Conservation (phyloP, 2,113 vertebrate genomes). For the Chrysochloris asiatica region DNA sequence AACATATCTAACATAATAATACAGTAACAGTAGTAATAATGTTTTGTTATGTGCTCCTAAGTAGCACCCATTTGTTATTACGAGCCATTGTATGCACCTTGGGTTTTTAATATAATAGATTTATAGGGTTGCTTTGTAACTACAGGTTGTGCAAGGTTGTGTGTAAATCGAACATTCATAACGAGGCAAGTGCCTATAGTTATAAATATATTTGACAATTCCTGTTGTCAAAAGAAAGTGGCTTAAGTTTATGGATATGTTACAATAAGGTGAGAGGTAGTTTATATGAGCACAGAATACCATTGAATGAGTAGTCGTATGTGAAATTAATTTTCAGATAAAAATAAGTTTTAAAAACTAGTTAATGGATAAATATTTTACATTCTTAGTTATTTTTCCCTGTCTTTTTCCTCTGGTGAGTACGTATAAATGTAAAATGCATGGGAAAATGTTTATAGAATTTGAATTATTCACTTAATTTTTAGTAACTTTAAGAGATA, state of each 20-base stretch:
- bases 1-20: background rate
- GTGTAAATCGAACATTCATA: too few relatives aligned
- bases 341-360: too few relatives aligned
- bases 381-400: background rate
- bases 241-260: background rate
- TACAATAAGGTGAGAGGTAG: background rate
- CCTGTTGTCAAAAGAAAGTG: background rate
- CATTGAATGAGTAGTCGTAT: background rate
- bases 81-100: background rate
- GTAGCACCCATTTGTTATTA: background rate
- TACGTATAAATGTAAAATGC: conserved; percentile 56
- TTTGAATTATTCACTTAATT: conserved; percentile 70
- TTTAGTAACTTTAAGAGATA: conserved; percentile 69
- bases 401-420: conserved; percentile 56
- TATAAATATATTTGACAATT: background rate
- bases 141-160: background rate
- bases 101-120: background rate
- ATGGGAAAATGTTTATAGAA: background rate
- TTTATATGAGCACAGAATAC: background rate
- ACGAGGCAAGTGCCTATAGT: background rate
- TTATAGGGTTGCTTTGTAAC: background rate
- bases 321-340: conserved; percentile 37
- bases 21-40: too few relatives aligned
- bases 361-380: background rate
- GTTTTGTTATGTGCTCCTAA: background rate